phyloP scores from a whole-genome alignment of 2,888 invertebrate species.

The Fissipunctia ypsillon region DNA sequence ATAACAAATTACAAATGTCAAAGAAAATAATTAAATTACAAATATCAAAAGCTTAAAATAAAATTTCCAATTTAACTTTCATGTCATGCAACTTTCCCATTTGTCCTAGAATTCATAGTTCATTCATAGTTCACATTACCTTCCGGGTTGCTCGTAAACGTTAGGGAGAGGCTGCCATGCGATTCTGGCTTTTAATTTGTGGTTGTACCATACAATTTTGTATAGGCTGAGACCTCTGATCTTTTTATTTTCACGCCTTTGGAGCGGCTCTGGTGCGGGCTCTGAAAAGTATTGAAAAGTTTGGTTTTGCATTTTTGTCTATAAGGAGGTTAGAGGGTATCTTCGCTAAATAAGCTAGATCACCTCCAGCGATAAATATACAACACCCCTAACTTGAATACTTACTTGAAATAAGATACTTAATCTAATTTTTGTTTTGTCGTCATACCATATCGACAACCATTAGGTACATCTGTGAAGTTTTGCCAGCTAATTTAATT shows the following conservation, averaged over 20 bases:
- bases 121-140: constrained; percentile 75
- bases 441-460: too few relatives aligned
- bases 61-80: too few relatives aligned
- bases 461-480: too few relatives aligned
- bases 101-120: too few relatives aligned
- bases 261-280: constrained; percentile 75
- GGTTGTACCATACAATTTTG: constrained; percentile 84
- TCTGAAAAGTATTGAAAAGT: constrained; percentile 68
- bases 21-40: too few relatives aligned
- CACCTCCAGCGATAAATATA: background rate
- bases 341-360: background rate
- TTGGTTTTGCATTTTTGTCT: background rate
- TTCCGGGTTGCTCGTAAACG: constrained; percentile 73
- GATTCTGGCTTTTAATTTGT: constrained; percentile 83
- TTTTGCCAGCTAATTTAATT: too few relatives aligned
- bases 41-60: too few relatives aligned
- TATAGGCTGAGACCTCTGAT: constrained; percentile 82
- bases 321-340: background rate
- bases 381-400: background rate
- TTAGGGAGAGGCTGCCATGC: constrained; percentile 80
- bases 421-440: too few relatives aligned
- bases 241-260: constrained; percentile 73
- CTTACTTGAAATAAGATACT: too few relatives aligned
- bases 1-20: too few relatives aligned
- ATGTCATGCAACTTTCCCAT: too few relatives aligned